A percentile compares a stretch with the other conserved stretches of the same genome.
Evolutionary conservation across 1,140 invertebrate genomes (phyloP).

Genomic region (Pseudomyrmex flavicornis): DNA sequence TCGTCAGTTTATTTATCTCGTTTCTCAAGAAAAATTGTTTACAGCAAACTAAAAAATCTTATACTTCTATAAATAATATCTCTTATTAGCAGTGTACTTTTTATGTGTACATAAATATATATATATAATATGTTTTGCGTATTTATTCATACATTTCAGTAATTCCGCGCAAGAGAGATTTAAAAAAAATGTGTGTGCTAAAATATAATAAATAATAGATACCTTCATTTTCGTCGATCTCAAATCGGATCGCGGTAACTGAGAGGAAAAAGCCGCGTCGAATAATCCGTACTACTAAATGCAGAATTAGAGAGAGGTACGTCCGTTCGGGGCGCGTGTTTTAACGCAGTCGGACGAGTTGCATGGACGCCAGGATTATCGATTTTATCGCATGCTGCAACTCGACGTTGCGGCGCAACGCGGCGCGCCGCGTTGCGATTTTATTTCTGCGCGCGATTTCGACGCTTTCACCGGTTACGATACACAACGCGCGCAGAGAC

Average conservation of each 20-base stretch:
- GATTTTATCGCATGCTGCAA: constrained; percentile 62
- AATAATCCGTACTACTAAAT: constrained; percentile 59
- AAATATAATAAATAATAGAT: constrained; percentile 7
- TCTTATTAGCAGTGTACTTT: too few relatives aligned
- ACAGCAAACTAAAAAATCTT: too few relatives aligned
- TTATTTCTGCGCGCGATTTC: constrained; percentile 60
- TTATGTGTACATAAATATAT: too few relatives aligned
- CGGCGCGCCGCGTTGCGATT: constrained; percentile 33
- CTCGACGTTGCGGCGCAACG: constrained; percentile 1
- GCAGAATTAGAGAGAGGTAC: constrained; percentile 52
- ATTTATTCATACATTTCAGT: too few relatives aligned
- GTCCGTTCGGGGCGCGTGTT: constrained; percentile 15
- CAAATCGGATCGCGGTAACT: constrained; percentile 30
- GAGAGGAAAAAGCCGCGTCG: constrained; percentile 20
- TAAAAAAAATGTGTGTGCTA: too few relatives aligned
- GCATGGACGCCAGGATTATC: constrained; percentile 61
- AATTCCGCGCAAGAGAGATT: background rate
- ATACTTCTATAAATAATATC: too few relatives aligned
- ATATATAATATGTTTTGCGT: too few relatives aligned
- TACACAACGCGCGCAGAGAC: constrained; percentile 23
- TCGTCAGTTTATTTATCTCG: too few relatives aligned
- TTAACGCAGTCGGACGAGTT: constrained; percentile 60
- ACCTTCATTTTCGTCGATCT: constrained; percentile 7
- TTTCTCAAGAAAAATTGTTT: too few relatives aligned
- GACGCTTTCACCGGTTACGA: constrained; percentile 59